These are phyloP conservation scores for Callyntrura guangdongensis DNA, from an alignment of 2,888 invertebrate species.

Conservation along the genomic window DNA sequence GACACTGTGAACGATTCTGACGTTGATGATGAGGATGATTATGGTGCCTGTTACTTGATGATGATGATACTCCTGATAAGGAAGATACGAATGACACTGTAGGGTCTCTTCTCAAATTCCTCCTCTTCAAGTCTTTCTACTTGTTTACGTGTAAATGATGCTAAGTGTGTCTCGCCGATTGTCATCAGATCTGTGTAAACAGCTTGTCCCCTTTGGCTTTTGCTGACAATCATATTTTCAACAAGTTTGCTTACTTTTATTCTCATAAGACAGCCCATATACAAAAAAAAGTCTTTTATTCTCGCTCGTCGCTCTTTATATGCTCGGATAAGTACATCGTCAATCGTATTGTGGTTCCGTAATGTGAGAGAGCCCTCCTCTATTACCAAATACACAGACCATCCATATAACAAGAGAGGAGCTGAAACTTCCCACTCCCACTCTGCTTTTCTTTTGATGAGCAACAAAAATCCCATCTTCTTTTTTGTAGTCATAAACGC, in stretches of 20 bases:
- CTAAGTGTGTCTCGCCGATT: conserved; percentile 65
- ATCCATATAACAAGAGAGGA: neutral
- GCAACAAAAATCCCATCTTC: neutral
- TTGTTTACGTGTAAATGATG: conserved; percentile 58
- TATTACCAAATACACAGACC: neutral
- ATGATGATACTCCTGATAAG: conserved; percentile 42
- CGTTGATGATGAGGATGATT: conserved; percentile 41
- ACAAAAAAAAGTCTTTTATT: conserved; percentile 12
- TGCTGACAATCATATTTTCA: conserved; percentile 69
- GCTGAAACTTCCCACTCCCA: neutral
- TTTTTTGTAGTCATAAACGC: neutral
- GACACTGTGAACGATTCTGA: conserved; percentile 14
- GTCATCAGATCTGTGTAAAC: conserved; percentile 71
- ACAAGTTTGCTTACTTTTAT: conserved; percentile 55
- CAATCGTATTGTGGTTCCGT: neutral
- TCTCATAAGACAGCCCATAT: neutral
- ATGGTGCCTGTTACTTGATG: neutral
- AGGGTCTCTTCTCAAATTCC: conserved; percentile 15
- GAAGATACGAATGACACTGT: conserved; percentile 10
- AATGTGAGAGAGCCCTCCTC: neutral
- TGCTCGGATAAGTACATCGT: neutral
- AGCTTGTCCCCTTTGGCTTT: conserved; percentile 73
- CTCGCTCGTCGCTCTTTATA: neutral
- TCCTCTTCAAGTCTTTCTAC: neutral
- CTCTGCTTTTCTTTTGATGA: neutral